Evolutionary conservation across 1,140 invertebrate species (phyloP).

Genomic region (Neodiprion virginianus): DNA sequence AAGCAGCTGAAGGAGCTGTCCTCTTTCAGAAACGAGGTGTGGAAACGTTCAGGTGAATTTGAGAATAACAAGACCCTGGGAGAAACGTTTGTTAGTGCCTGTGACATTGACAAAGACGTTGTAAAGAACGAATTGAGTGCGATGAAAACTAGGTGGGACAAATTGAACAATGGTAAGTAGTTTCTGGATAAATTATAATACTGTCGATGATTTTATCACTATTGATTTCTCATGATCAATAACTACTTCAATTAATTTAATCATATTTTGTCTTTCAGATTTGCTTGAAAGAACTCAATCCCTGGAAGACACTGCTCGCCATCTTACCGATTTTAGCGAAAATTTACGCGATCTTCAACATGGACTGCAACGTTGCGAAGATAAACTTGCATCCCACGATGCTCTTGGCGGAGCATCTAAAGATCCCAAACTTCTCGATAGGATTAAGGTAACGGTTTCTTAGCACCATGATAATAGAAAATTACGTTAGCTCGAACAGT

Average conservation of each 20-base stretch:
- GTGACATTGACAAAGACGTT: slow-evolving; percentile 89
- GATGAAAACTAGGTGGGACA: slow-evolving; percentile 89
- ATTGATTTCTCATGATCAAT: slow-evolving; percentile 9
- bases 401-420: slow-evolving; percentile 77
- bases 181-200: slow-evolving; percentile 11
- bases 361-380: slow-evolving; percentile 84
- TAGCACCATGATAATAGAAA: not conserved
- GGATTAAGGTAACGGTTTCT: slow-evolving; percentile 70
- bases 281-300: slow-evolving; percentile 72
- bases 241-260: not conserved
- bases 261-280: slow-evolving; percentile 43
- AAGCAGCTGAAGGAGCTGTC: slow-evolving; percentile 90
- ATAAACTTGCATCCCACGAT: slow-evolving; percentile 83
- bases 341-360: slow-evolving; percentile 83
- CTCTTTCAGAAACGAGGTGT: slow-evolving; percentile 89
- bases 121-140: slow-evolving; percentile 82
- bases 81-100: slow-evolving; percentile 83
- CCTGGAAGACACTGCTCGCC: slow-evolving; percentile 84
- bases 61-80: slow-evolving; percentile 86
- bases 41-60: slow-evolving; percentile 91
- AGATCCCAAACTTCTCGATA: slow-evolving; percentile 83
- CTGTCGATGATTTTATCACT: slow-evolving; percentile 11
- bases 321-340: slow-evolving; percentile 86
- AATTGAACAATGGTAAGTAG: slow-evolving; percentile 79
- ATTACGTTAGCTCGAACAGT: not conserved